These are phyloP conservation scores for Quadriops clusia DNA, from an alignment of 2,888 invertebrate species.

Conservation along the genomic window DNA sequence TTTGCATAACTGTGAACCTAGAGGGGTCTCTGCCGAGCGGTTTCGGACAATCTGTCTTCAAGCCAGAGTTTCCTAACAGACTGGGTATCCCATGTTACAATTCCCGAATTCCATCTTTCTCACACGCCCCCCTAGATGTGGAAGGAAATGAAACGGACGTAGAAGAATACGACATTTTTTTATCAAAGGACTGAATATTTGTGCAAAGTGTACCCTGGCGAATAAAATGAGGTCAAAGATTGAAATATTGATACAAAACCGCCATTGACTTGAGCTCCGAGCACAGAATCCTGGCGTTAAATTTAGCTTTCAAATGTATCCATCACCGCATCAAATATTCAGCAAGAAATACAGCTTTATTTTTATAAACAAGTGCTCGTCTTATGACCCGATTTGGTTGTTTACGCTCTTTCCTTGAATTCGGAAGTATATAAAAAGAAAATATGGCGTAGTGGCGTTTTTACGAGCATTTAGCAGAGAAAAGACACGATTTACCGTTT, in stretches of 20 bases:
- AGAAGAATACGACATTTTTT: constrained; percentile 18
- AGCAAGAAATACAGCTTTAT: no score
- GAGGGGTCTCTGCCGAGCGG: constrained; percentile 21
- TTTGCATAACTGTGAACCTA: constrained; percentile 23
- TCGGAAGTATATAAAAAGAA: no score
- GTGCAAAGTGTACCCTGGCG: constrained; percentile 15
- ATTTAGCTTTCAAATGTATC: no score
- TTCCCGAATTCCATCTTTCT: constrained; percentile 18
- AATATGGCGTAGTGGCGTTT: no score
- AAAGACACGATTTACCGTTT: no score
- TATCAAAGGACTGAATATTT: constrained; percentile 17
- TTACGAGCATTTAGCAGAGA: no score
- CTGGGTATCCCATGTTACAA: constrained; percentile 16
- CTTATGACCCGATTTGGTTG: no score
- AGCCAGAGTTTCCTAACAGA: constrained; percentile 16
- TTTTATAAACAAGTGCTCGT: no score
- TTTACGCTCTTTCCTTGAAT: no score
- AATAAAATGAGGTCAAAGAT: constrained; percentile 20
- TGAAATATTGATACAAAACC: constrained; percentile 20
- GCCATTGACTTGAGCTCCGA: neutral
- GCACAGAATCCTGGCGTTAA: no score
- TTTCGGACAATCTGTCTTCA: constrained; percentile 23
- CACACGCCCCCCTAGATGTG: constrained; percentile 8
- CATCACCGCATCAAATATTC: no score
- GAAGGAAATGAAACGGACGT: constrained; percentile 14